Base-by-base conservation (phyloP, 2,888 invertebrate genomes). In the Leptopilina myrica region DNA sequence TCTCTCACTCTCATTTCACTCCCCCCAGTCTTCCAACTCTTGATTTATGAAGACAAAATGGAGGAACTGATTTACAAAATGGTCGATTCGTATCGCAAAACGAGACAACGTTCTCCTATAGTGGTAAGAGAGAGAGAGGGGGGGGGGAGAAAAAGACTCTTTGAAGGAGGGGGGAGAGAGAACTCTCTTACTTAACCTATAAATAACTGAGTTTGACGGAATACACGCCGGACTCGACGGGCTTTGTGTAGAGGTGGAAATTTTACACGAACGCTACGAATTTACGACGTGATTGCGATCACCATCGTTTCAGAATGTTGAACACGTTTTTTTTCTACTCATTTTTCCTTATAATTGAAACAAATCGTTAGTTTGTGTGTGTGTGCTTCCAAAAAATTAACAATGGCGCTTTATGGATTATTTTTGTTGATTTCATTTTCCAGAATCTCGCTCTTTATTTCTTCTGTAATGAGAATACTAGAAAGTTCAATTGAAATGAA, bases 51-150 rank as follows among this genome's bases (percentile, higher is more conserved):
- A 87, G 87, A 87, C 86, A 86, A 88, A 89, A 87, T 87, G 87
- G 88, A 89, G 88, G 87, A 88, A 89, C 89, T 89, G 89, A 90
- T 90, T 90, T 88, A 86, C 88, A 89, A 90, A 90, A 88, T 88
- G 89, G 89, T 89, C 87, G 89, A 89, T 89, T 77, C 78, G 81
- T 87, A 89, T 89, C 88, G 84, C 83, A 79, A 6, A 82, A 77
- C 80, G 73, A 84, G 81, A 33, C 33, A 33, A 80, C 83, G 81
- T 77, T 77, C 46, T 7, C 5, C 3, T 8, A 8, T 43, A 43
- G 43, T 12, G 66, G 43, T 7, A 3, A 26, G 20, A 11, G 26
- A 2, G 33, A 12, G 26, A 15, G 59, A 82, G 82, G 84, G 69
- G 76, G 78, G 80, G 67, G 69, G 33, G 26, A 2, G 33, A 12